Base-by-base conservation (phyloP, 2,113 vertebrate genomes). In the Passer montanus region DNA sequence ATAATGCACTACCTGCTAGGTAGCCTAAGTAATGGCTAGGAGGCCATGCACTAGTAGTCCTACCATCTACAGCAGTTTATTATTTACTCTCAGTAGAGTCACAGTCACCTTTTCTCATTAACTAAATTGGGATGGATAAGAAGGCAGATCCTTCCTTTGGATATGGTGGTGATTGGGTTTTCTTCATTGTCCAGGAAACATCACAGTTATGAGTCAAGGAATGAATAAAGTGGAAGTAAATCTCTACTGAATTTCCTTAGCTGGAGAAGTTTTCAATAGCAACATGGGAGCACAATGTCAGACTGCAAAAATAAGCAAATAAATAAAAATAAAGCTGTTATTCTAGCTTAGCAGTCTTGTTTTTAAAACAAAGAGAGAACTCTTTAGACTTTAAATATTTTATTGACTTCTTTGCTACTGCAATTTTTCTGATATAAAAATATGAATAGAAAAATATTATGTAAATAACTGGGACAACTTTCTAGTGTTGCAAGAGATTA, bases 11-110 rank as follows among this genome's bases (percentile, higher is more conserved):
- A 81, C 63, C 81, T 93, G 66, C 83, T 89, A 89, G 80, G 59
- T 68, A 84, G 56, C 83, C 88, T 90, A 79, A 96, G 93, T 92
- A 87, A 96, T 89, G 92, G 64, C 93, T 69, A 10, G 60, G 83
- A 93, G 76, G 92, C 52, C 50, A 28, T 60, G 31, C 14, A 13
- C 64, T 96, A 9, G 90, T 92, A 94, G 92, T 82, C 49, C 58
- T 62, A 66, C 66, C 37, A 64, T 73, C 58, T 89, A 88, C 91
- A 94, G 58, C 80, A 90, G 73, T 91, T 97, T 64, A 77, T 87
- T 90, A 84, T 87, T 82, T 9, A 2, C 37, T 87, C 41, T 93
- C 79, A 56, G 13, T 39, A 55, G 35, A 87, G 55, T 86, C 55
- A 28, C 41, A 56, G 60, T 94, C 92, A 37, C 23, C 44, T 88